Evolutionary conservation across 1,140 invertebrate genomes (phyloP).

Genomic region (Wiebesia pumilae): DNA sequence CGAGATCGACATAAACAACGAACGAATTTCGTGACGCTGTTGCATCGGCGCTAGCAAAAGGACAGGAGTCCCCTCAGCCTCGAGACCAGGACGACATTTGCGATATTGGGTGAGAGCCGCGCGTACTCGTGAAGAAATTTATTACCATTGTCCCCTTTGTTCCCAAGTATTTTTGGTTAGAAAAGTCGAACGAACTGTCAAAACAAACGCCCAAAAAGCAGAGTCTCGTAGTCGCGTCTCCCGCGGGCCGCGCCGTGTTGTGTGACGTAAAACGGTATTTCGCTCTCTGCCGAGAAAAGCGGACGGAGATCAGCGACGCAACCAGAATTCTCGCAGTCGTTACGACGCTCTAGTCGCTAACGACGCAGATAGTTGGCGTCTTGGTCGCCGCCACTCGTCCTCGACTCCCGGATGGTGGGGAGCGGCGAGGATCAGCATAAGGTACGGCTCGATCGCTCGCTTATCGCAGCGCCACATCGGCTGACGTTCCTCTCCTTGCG

Average conservation of each 20-base stretch:
- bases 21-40: background rate
- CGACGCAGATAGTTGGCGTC: slow-evolving; percentile 1
- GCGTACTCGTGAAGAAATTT: background rate
- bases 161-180: slow-evolving; percentile 19
- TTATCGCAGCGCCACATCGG: no score
- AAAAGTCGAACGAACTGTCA: slow-evolving; percentile 1
- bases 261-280: slow-evolving; percentile 36
- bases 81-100: slow-evolving; percentile 9
- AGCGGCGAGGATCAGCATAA: no score
- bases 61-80: background rate
- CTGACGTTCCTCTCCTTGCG: no score
- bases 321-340: background rate
- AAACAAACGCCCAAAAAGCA: slow-evolving; percentile 37
- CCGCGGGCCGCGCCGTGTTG: slow-evolving; percentile 15
- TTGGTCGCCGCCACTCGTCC: background rate
- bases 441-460: no score
- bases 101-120: no score
- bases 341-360: background rate
- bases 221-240: background rate
- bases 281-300: slow-evolving; percentile 24
- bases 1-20: slow-evolving; percentile 39
- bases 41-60: background rate
- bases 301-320: background rate
- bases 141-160: background rate
- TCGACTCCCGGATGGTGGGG: background rate